Evolutionary conservation across 2,113 vertebrate genomes (phyloP), one percentile per base, ranked within the genome.

Genomic region (Alectura lathami): DNA sequence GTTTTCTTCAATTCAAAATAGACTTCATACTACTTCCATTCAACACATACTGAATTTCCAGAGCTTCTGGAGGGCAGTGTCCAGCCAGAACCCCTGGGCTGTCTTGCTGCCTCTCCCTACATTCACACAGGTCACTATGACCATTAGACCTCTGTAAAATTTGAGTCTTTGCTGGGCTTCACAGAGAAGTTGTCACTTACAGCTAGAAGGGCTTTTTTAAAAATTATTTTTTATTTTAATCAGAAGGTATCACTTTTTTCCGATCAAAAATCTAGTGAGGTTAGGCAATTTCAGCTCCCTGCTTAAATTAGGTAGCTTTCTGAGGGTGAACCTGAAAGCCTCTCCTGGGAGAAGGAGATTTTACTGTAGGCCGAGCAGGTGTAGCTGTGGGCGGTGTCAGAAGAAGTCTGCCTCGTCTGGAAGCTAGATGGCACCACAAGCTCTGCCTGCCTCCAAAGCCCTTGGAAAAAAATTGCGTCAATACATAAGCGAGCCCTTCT

Each of bases 401-500:
- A 8, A 11, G 17, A 14, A 53, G 45, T 16, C 20, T 74, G 83
- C 86, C 18, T 27, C 27, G 66, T 36, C 53, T 83, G 91, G 89
- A 85, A 91, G 95, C 85, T 86, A 85, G 85, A 83, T 93, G 93
- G 82, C 93, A 94, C 3, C 67, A 76, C 75, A 23, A 80, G 93
- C 87, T 70, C 75, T 97, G 68, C 60, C 74, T 80, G 59, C 54
- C 50, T 82, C 73, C 26, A 0, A 2, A 81, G 81, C 81, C 64
- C 48, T 11, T 3, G 63, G 45, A 13, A 63, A 11, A 30, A 3
- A 9, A 9, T 51, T 34, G 76, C 53, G 1, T 34, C 75, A 29
- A 43, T 7, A 40, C 66, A 53, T 16, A 69, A 21, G n/a, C 14
- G 47, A 78, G 86, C 80, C 72, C 70, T 54, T 54, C 79, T 93